These are phyloP conservation scores for Dysdera silvatica DNA, from an alignment of 1,140 invertebrate species.

Conservation along the genomic window DNA sequence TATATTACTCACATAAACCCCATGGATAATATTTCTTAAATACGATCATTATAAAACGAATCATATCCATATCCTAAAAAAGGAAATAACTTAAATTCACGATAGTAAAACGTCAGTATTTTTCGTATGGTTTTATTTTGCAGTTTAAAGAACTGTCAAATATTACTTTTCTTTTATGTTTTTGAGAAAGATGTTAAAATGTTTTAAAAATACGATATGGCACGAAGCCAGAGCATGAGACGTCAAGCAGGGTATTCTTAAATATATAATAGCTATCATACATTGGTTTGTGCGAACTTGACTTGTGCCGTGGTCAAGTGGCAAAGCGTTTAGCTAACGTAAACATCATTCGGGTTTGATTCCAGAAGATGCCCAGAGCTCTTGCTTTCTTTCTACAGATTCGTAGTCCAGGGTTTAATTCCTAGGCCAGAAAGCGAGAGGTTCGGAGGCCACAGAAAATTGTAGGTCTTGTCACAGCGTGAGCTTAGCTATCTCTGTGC, in stretches of 20 bases:
- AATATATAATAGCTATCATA: no score
- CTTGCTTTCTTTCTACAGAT: no score
- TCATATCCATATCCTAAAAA: conserved; percentile 45
- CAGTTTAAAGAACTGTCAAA: background rate
- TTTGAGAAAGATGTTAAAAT: conserved; percentile 10
- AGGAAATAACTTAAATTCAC: background rate
- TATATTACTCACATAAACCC: conserved; percentile 4
- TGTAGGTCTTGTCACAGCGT: no score
- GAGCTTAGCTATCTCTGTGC: no score
- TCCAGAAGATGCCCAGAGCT: no score
- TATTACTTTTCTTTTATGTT: background rate
- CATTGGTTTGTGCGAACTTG: no score
- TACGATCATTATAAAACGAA: conserved; percentile 66
- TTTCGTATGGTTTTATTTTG: background rate
- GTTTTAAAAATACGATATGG: conserved; percentile 46
- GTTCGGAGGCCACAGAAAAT: no score
- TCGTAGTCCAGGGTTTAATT: no score
- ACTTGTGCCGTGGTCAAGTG: no score
- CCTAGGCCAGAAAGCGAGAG: no score
- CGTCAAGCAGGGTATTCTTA: background rate
- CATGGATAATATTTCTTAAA: conserved; percentile 82
- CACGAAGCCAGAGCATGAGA: background rate
- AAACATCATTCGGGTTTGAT: no score
- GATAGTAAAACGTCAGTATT: background rate
- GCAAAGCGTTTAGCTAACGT: no score